Conservation (phyloP, 2,797 vertebrate genomes). For the Paedocypris micromegethes region DNA sequence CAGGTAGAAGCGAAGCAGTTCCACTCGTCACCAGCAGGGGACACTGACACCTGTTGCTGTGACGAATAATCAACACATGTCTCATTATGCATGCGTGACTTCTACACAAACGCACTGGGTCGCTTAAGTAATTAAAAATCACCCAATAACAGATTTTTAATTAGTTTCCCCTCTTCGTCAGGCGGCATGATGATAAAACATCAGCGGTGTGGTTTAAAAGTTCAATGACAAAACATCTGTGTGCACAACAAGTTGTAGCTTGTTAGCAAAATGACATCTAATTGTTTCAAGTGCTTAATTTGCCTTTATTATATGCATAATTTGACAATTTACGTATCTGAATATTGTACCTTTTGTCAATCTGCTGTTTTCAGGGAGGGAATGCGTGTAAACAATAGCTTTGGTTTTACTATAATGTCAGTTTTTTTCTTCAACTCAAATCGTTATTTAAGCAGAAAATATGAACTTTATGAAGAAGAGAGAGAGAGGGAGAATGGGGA, state of each 20-base stretch:
- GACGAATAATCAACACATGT: slow-evolving; percentile 43
- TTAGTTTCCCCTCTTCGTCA: slow-evolving; percentile 41
- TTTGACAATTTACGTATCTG: slow-evolving; percentile 47
- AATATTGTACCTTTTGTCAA: no score
- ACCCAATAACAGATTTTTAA: slow-evolving; percentile 55
- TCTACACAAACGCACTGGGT: slow-evolving; percentile 56
- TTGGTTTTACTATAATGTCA: no score
- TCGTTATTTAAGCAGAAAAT: no score
- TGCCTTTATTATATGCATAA: slow-evolving; percentile 74
- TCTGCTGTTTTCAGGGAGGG: no score
- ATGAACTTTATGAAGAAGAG: no score
- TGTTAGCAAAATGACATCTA: slow-evolving; percentile 53
- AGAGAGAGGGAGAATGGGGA: no score
- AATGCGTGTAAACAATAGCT: no score
- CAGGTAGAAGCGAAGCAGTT: neutral
- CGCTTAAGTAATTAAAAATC: slow-evolving; percentile 63
- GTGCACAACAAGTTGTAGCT: slow-evolving; percentile 56
- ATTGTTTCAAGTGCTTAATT: slow-evolving; percentile 64
- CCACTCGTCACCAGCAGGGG: slow-evolving; percentile 5
- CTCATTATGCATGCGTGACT: slow-evolving; percentile 42
- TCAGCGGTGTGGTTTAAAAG: slow-evolving; percentile 39
- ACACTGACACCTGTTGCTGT: slow-evolving; percentile 15
- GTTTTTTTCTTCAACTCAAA: no score
- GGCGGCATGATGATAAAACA: slow-evolving; percentile 61
- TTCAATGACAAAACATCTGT: slow-evolving; percentile 48